A percentile compares a stretch with the other conserved stretches of the same genome.
phyloP scores from a whole-genome alignment of 1,140 invertebrate species.

The Drosophila funebris region DNA sequence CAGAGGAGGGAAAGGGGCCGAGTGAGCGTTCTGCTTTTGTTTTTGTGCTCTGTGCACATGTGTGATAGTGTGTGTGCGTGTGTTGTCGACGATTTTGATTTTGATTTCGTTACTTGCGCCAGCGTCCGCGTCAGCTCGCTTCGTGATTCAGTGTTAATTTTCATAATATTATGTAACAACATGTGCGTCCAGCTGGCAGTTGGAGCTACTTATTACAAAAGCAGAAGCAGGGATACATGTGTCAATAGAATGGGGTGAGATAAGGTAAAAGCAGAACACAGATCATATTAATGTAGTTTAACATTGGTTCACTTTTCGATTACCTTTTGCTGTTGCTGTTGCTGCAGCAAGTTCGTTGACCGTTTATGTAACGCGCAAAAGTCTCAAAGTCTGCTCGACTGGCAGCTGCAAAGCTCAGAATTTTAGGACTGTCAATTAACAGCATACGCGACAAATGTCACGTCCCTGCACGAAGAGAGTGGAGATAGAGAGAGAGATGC shows the following conservation, averaged over 20 bases:
- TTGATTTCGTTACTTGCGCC: constrained; percentile 77
- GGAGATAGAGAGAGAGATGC: constrained; percentile 11
- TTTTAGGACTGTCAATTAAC: constrained; percentile 48
- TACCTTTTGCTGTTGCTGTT: not conserved
- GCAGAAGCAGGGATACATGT: constrained; percentile 2
- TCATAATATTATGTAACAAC: constrained; percentile 81
- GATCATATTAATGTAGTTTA: not conserved
- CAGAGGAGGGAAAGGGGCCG: not conserved
- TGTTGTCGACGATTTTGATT: constrained; percentile 60
- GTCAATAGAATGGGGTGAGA: too few species aligned
- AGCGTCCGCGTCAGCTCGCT: constrained; percentile 52
- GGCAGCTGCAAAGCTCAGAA: constrained; percentile 44
- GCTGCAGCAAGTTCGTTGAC: constrained; percentile 37
- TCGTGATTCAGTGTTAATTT: constrained; percentile 80
- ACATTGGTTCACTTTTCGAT: not conserved
- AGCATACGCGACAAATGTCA: constrained; percentile 51
- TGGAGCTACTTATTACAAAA: not conserved
- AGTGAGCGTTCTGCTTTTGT: constrained; percentile 43
- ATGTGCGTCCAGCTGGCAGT: constrained; percentile 48
- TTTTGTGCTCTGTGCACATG: constrained; percentile 11
- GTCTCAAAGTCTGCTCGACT: constrained; percentile 16
- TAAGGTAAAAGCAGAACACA: not conserved
- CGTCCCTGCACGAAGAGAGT: constrained; percentile 33
- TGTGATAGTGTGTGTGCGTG: constrained; percentile 24
- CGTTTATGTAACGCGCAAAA: constrained; percentile 49